Evolutionary conservation across 2,888 invertebrate species (phyloP).

Genomic region (Encarsia formosa): DNA sequence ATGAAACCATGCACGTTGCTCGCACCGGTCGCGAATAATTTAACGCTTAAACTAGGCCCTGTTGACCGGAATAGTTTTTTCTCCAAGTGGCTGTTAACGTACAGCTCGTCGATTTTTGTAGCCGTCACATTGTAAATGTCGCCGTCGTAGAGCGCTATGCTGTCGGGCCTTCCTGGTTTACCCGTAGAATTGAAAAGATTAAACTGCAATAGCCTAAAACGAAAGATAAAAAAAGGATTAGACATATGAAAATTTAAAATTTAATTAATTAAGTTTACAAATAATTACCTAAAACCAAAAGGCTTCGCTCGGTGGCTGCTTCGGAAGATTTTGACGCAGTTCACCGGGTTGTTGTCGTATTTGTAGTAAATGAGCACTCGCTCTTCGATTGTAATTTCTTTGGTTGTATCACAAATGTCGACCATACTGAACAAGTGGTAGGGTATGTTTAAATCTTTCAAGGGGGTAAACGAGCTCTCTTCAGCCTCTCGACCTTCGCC

Average conservation of each 20-base stretch:
- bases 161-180: constrained; percentile 77
- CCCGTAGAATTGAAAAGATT: constrained; percentile 86
- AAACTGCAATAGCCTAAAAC: constrained; percentile 74
- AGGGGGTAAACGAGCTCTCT: constrained; percentile 82
- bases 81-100: constrained; percentile 67
- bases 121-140: constrained; percentile 85
- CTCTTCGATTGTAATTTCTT: constrained; percentile 85
- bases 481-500: constrained; percentile 88
- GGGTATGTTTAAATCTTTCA: constrained; percentile 77
- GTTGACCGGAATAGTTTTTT: constrained; percentile 72
- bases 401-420: constrained; percentile 93
- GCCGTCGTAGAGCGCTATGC: constrained; percentile 84
- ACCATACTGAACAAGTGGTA: constrained; percentile 91
- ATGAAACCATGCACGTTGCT: constrained; percentile 93
- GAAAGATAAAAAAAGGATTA: not conserved
- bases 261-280: not conserved
- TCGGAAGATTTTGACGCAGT: constrained; percentile 95
- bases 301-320: constrained; percentile 81
- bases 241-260: constrained; percentile 9
- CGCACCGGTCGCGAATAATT: constrained; percentile 91
- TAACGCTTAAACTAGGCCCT: constrained; percentile 79
- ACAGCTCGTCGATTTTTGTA: constrained; percentile 66
- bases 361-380: constrained; percentile 91
- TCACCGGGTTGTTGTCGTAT: constrained; percentile 92
- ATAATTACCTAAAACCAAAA: constrained; percentile 70